These are phyloP conservation scores for Frieseomelitta varia DNA, from an alignment of 1,140 invertebrate species.

Conservation along the genomic window DNA sequence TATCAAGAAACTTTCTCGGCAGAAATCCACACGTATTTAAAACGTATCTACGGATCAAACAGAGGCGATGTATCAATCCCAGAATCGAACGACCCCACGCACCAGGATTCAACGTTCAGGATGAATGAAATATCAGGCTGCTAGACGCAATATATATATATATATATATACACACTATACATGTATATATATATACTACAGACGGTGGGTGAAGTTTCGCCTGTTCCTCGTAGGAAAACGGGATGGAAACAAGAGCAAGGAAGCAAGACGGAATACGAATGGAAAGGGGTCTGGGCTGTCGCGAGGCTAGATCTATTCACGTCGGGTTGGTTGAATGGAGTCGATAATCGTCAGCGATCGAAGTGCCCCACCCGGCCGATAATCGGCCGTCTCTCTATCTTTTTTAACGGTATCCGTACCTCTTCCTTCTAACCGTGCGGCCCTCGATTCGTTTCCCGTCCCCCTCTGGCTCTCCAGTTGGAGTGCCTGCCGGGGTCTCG, in stretches of 20 bases:
- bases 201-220: conserved; percentile 38
- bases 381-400: conserved; percentile 64
- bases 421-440: conserved; percentile 23
- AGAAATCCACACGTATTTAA: background rate
- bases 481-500: conserved; percentile 51
- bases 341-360: conserved; percentile 76
- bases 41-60: background rate
- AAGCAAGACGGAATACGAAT: conserved; percentile 24
- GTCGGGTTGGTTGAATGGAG: conserved; percentile 67
- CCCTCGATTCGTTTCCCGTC: conserved; percentile 28
- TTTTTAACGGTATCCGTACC: conserved; percentile 67
- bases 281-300: conserved; percentile 37
- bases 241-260: conserved; percentile 1
- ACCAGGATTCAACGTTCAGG: conserved; percentile 12
- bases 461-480: conserved; percentile 19
- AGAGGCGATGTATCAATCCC: background rate
- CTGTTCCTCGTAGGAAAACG: background rate
- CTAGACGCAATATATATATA: conserved; percentile 52
- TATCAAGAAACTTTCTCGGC: background rate
- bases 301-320: conserved; percentile 67
- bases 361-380: conserved; percentile 63
- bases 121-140: conserved; percentile 69
- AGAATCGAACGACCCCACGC: background rate
- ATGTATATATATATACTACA: too few relatives aligned
- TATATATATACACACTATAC: too few relatives aligned